These are phyloP conservation scores for Elaphurus davidianus DNA, from an alignment of 2,113 vertebrate species.

Conservation along the genomic window DNA sequence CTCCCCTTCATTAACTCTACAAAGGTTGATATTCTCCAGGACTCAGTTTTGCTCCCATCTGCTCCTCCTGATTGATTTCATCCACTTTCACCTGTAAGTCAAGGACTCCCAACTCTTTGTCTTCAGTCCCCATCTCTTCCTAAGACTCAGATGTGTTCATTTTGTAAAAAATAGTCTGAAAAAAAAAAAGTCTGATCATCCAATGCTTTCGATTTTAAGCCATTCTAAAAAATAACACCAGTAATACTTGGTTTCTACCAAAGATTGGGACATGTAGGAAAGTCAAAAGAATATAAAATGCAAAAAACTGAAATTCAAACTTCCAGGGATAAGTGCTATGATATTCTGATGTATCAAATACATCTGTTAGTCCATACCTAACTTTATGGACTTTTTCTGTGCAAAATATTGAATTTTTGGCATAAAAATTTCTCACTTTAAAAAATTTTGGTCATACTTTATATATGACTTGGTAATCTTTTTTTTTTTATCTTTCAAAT, in stretches of 20 bases:
- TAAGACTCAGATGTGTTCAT: neutral
- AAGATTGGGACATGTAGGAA: neutral
- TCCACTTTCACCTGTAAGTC: neutral
- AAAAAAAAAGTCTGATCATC: neutral
- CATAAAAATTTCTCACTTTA: neutral
- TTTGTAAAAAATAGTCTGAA: neutral
- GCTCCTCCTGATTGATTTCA: neutral
- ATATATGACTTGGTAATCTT: neutral
- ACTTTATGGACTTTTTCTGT: neutral
- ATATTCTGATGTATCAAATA: neutral
- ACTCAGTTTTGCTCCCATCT: neutral
- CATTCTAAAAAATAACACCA: neutral
- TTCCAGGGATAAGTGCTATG: neutral
- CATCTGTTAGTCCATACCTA: neutral
- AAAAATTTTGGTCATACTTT: neutral
- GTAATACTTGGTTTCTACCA: neutral
- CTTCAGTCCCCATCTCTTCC: neutral
- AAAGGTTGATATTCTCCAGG: neutral
- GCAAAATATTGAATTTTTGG: neutral
- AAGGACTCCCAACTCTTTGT: neutral
- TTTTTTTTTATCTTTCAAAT: neutral
- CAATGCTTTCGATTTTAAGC: neutral
- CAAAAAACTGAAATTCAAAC: slow-evolving; percentile 8
- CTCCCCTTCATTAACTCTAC: neutral
- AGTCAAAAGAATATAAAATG: neutral